Evolutionary conservation across 2,113 vertebrate genomes (phyloP), one percentile per base, ranked within the genome.

Genomic region (Syngnathus floridae): DNA sequence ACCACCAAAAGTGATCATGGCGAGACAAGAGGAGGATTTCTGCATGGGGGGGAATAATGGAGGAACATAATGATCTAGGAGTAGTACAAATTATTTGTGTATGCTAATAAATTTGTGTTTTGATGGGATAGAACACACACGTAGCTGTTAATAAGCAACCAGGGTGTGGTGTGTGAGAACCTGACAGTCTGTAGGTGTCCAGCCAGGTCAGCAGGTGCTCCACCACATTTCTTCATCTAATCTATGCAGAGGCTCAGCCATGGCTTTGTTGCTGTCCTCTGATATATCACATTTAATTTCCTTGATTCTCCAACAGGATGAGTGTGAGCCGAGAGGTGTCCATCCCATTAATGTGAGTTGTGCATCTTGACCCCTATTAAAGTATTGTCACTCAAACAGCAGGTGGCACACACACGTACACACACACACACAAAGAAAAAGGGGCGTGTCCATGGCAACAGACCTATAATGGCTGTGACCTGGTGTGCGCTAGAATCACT

Each of bases 351-450:
- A 84, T 82, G 83, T 81, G 80, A 80, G 83, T 64, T 52, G 74
- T 82, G 83, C 82, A 88, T 87, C 85, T 87, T 90, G 89, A 90
- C 89, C 90, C 85, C 88, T 72, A 86, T 90, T 89, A 90, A 90
- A 90, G 81, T 65, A 72, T 79, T 81, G 86, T 84, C 84, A 81
- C 76, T 77, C 43, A 75, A 76, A 81, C 83, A 86, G 87, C 88
- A 92, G 88, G 90, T 91, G 90, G 88, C 77, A 80, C 74, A 31
- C 10, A 35, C 40, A 35, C 70, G n/a, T n/a, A 65, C 67, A 62
- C 66, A 68, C 69, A 66, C 61, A 57, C 58, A 61, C 70, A 56
- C 40, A 67, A 7, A 66, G 59, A 56, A 62, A 65, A 70, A 74
- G 72, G 83, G 73, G 71, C 67, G 88, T 88, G 84, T 51, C 82